These are phyloP conservation scores for Tadarida brasiliensis DNA, from an alignment of 2,797 vertebrate genomes.

Conservation along the genomic window DNA sequence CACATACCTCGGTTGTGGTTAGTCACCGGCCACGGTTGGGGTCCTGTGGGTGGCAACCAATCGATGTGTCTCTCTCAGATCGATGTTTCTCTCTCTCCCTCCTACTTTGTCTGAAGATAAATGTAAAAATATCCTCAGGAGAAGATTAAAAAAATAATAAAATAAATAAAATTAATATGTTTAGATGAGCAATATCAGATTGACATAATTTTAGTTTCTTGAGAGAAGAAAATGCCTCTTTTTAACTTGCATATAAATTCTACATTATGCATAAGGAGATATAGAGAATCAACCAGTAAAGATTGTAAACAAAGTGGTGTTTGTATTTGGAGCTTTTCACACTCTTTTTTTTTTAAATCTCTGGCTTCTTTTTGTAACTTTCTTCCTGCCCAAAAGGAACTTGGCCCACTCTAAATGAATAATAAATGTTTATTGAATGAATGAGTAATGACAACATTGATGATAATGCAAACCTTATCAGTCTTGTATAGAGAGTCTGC, in stretches of 20 bases:
- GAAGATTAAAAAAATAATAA: too few species aligned
- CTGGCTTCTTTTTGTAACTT: background rate
- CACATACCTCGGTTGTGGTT: too few species aligned
- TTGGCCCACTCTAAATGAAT: background rate
- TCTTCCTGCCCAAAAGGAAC: background rate
- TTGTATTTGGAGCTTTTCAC: constrained; percentile 2
- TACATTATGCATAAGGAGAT: background rate
- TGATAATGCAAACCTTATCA: background rate
- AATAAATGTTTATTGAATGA: background rate
- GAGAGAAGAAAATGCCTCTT: constrained; percentile 31
- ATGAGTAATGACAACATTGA: background rate
- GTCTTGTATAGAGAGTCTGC: background rate
- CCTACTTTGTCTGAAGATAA: too few species aligned
- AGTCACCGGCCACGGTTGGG: too few species aligned
- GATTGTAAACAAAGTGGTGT: background rate
- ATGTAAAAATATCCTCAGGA: too few species aligned
- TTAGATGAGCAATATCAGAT: background rate
- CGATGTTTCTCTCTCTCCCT: too few species aligned
- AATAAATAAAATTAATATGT: background rate
- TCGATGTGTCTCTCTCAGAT: too few species aligned
- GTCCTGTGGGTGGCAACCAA: too few species aligned
- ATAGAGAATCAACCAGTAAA: background rate
- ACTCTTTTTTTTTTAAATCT: background rate
- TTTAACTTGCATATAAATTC: background rate
- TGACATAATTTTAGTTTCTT: background rate